Percentiles rank a stretch among this genome's conserved stretches.
These are phyloP conservation scores for Anhinga rufa DNA, from an alignment of 2,113 vertebrate species.

Conservation along the genomic window DNA sequence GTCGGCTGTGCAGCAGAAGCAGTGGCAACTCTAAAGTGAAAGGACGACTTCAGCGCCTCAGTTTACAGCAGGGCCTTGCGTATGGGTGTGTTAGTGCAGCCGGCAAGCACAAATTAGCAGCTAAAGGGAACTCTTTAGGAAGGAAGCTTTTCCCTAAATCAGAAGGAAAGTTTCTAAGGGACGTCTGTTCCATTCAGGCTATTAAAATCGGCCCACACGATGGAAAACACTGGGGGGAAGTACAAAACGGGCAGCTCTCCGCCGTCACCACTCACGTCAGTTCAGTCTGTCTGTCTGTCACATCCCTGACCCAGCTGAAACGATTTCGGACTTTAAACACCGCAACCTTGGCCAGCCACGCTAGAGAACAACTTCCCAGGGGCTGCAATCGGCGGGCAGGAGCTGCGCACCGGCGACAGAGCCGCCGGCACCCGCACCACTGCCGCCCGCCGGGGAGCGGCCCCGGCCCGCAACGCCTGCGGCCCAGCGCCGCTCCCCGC, in stretches of 20 bases:
- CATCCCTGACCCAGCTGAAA: background rate
- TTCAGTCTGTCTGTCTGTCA: rapidly evolving
- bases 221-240: rapidly evolving
- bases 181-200: background rate
- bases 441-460: background rate
- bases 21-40: rapidly evolving
- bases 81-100: rapidly evolving
- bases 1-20: background rate
- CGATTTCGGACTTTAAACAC: background rate
- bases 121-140: background rate
- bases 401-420: background rate
- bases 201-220: background rate
- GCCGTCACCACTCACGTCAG: rapidly evolving
- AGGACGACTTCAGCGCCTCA: background rate
- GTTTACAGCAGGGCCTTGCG: background rate
- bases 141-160: no score
- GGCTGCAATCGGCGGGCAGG: background rate
- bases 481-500: background rate
- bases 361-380: background rate
- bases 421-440: background rate
- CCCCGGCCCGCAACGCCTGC: background rate
- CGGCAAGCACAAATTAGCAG: background rate
- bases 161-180: background rate
- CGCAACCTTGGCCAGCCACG: background rate
- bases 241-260: background rate